phyloP scores from a whole-genome alignment of 1,140 invertebrate species.

The Trichogramma pretiosum region DNA sequence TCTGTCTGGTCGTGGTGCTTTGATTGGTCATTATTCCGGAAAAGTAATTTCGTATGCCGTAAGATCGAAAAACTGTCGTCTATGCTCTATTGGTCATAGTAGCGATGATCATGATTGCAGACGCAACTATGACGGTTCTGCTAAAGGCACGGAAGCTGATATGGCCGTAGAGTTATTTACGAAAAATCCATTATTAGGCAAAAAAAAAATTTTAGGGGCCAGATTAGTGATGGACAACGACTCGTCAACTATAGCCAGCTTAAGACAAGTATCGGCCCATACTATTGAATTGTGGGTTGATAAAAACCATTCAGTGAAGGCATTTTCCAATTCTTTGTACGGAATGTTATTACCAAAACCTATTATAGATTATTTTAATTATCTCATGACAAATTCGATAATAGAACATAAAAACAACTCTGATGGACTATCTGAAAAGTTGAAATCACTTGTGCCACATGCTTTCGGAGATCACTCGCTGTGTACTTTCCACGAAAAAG shows the following conservation, averaged over 20 bases:
- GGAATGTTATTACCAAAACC: background rate
- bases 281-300: background rate
- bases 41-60: constrained; percentile 2
- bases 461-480: background rate
- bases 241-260: constrained; percentile 2
- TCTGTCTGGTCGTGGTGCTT: background rate
- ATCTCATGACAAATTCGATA: background rate
- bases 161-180: constrained; percentile 17
- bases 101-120: constrained; percentile 14
- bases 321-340: constrained; percentile 1
- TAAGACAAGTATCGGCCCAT: background rate
- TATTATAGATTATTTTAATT: constrained; percentile 4
- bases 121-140: constrained; percentile 15
- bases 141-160: constrained; percentile 19
- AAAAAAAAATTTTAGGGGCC: too few species aligned
- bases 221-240: too few species aligned
- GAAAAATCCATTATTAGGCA: constrained; percentile 17
- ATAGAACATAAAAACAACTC: background rate
- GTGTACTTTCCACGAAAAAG: background rate
- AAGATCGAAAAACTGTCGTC: background rate
- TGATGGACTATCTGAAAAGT: background rate
- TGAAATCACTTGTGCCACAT: background rate
- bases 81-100: constrained; percentile 3
- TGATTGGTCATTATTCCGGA: background rate
- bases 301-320: too few species aligned